A percentile compares a stretch with the other conserved stretches of the same genome.
Evolutionary conservation across 2,888 invertebrate species (phyloP).

Genomic region (Actias luna): DNA sequence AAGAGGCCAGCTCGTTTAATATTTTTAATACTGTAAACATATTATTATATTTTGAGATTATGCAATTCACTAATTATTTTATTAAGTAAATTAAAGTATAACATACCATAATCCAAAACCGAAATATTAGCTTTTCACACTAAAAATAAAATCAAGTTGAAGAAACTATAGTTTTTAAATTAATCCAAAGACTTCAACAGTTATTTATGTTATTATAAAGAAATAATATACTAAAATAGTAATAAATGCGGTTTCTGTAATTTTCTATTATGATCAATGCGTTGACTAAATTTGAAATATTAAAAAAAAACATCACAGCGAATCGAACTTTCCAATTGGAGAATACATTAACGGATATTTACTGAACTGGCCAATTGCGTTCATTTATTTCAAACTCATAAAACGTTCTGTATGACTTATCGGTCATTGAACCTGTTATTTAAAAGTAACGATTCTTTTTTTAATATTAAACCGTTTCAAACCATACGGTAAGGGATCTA

Average conservation of each 20-base stretch:
- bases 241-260: background rate
- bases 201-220: background rate
- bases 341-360: background rate
- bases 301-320: background rate
- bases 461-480: background rate
- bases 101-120: conserved; percentile 66
- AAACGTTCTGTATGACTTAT: background rate
- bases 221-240: background rate
- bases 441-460: background rate
- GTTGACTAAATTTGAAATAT: background rate
- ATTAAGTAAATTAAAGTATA: conserved; percentile 21
- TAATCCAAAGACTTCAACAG: background rate
- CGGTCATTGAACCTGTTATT: background rate
- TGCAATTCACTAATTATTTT: conserved; percentile 19
- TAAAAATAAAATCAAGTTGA: background rate
- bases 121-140: conserved; percentile 37
- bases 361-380: background rate
- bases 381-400: background rate
- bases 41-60: conserved; percentile 33
- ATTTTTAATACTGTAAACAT: conserved; percentile 43
- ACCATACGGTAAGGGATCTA: conserved; percentile 12
- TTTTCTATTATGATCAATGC: background rate
- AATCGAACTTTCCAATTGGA: background rate
- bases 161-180: background rate
- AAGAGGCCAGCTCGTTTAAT: conserved; percentile 57